Conservation (phyloP, 2,888 invertebrate species). For the Drymonia ruficornis region DNA sequence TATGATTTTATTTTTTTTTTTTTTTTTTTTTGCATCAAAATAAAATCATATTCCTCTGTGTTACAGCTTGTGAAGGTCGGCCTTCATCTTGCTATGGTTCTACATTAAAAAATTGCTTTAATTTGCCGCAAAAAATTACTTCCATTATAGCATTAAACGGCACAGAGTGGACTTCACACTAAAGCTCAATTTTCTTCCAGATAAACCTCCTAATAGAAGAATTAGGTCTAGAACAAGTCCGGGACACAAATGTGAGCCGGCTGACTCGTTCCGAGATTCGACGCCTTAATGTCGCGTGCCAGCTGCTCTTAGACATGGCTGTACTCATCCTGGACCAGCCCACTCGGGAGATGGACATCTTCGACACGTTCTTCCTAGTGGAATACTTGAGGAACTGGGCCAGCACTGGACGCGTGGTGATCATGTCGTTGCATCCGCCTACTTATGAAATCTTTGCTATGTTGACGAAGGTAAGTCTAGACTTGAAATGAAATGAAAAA, state of each 20-base stretch:
- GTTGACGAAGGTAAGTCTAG: conserved; percentile 87
- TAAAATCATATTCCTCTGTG: no score
- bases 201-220: conserved; percentile 96
- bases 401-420: conserved; percentile 90
- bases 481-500: no score
- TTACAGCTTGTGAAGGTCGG: no score
- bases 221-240: conserved; percentile 94
- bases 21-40: no score
- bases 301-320: conserved; percentile 93
- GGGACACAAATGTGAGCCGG: conserved; percentile 93
- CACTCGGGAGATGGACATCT: conserved; percentile 95
- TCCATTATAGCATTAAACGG: no score
- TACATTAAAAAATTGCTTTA: no score
- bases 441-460: conserved; percentile 98
- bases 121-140: no score
- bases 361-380: conserved; percentile 97
- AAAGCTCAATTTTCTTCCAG: conserved; percentile 72
- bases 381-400: conserved; percentile 98
- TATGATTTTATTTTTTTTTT: no score
- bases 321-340: conserved; percentile 95
- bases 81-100: no score
- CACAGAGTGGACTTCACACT: not conserved
- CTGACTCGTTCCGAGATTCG: conserved; percentile 95
- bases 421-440: conserved; percentile 96
- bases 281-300: conserved; percentile 95